Percentiles rank a stretch among this genome's conserved stretches.
Evolutionary conservation across 2,113 vertebrate species (phyloP).

Genomic region (Salvelinus namaycush): DNA sequence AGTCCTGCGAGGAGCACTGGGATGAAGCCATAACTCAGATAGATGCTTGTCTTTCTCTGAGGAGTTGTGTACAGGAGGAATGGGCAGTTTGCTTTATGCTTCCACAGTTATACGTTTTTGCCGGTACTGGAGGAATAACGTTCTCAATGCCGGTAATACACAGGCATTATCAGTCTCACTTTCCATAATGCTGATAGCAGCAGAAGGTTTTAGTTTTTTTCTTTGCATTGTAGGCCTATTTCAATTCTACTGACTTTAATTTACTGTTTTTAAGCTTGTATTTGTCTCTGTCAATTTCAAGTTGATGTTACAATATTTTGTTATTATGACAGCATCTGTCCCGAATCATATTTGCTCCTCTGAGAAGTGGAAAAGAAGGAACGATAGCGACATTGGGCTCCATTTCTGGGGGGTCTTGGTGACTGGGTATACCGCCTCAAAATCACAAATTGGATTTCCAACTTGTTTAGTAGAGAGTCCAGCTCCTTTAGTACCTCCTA

Average conservation of each 20-base stretch:
- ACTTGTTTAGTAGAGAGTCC: neutral
- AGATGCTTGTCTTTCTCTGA: constrained; percentile 61
- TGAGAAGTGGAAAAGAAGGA: no score
- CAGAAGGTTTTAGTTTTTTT: no score
- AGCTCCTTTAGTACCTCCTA: neutral
- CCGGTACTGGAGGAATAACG: constrained; percentile 41
- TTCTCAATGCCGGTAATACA: no score
- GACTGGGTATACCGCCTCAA: constrained; percentile 11
- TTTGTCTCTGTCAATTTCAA: no score
- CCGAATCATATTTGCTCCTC: no score
- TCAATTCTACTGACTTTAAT: no score
- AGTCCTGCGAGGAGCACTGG: constrained; percentile 8
- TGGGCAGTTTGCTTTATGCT: constrained; percentile 42
- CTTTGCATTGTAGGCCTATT: no score
- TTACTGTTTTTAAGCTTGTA: no score
- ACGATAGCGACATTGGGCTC: no score
- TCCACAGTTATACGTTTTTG: constrained; percentile 60
- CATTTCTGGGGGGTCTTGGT: constrained; percentile 2
- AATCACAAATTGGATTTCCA: constrained; percentile 5
- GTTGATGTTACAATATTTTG: no score
- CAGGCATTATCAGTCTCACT: neutral
- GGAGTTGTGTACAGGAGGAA: constrained; percentile 51
- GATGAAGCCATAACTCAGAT: constrained; percentile 62
- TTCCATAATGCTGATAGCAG: constrained; percentile 56
- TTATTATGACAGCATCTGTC: no score